These are phyloP conservation scores for Yponomeuta cagnagella DNA, from an alignment of 2,888 invertebrate species.

Conservation along the genomic window DNA sequence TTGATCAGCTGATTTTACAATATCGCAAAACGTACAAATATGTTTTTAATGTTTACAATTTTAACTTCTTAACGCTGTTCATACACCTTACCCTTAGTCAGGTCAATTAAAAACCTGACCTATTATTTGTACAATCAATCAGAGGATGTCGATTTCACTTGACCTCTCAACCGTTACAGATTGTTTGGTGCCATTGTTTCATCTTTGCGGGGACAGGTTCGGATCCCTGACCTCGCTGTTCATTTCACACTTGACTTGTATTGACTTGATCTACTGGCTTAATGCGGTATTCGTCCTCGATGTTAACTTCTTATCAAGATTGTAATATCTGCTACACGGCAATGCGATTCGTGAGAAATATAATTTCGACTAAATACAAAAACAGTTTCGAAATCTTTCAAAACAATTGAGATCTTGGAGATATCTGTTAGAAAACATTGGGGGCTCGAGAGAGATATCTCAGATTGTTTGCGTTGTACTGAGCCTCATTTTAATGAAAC, in stretches of 20 bases:
- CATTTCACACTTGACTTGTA: slow-evolving; percentile 9
- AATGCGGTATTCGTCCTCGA: not conserved
- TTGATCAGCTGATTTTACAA: too few species aligned
- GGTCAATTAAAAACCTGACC: not conserved
- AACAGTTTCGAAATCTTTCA: not conserved
- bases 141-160: slow-evolving; percentile 6
- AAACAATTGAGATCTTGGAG: not conserved
- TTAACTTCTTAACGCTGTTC: too few species aligned
- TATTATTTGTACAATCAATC: not conserved
- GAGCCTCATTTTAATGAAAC: slow-evolving; percentile 36
- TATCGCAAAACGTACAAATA: too few species aligned
- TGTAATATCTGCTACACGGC: not conserved
- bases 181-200: slow-evolving; percentile 4
- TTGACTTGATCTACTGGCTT: not conserved
- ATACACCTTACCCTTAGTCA: too few species aligned
- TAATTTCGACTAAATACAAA: not conserved
- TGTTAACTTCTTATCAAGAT: not conserved
- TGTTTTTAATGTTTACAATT: too few species aligned
- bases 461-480: not conserved
- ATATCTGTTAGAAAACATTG: not conserved
- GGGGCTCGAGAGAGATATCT: not conserved
- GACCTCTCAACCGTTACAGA: slow-evolving; percentile 6
- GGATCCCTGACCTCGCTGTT: slow-evolving; percentile 3
- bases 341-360: not conserved
- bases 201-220: not conserved